Conservation (phyloP, 2,797 vertebrate species). For the Sebastes hopkinsi region DNA sequence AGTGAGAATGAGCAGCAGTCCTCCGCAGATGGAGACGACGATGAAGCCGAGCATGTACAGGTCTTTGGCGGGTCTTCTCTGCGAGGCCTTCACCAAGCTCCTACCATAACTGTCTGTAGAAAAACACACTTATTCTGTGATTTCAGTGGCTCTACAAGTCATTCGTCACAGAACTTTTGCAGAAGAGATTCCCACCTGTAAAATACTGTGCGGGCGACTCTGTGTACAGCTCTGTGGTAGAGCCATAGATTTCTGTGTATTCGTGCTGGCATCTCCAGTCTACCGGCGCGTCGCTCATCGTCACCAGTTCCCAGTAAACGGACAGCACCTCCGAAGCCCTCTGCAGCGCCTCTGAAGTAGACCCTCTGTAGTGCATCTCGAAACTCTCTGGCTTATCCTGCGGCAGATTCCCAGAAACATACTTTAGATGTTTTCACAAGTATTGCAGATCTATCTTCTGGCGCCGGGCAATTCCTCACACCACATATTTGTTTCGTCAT, state of each 20-base stretch:
- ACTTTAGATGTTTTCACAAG: neutral
- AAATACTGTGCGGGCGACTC: slow-evolving; percentile 45
- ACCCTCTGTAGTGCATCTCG: slow-evolving; percentile 71
- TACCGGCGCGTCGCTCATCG: slow-evolving; percentile 62
- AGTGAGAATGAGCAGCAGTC: slow-evolving; percentile 73
- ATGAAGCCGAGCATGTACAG: slow-evolving; percentile 81
- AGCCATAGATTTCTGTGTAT: slow-evolving; percentile 66
- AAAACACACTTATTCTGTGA: slow-evolving; percentile 31
- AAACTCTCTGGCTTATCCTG: slow-evolving; percentile 83
- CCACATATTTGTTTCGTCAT: neutral
- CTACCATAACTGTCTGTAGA: slow-evolving; percentile 68
- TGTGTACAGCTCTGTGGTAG: slow-evolving; percentile 55
- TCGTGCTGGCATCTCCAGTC: slow-evolving; percentile 83
- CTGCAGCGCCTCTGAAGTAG: slow-evolving; percentile 77
- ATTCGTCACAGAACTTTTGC: slow-evolving; percentile 11
- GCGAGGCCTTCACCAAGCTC: slow-evolving; percentile 61
- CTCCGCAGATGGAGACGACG: slow-evolving; percentile 74
- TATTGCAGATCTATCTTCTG: slow-evolving; percentile 10
- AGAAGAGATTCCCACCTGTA: slow-evolving; percentile 63
- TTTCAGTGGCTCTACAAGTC: slow-evolving; percentile 10
- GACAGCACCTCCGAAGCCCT: slow-evolving; percentile 76
- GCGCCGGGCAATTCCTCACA: neutral
- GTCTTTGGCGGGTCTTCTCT: slow-evolving; percentile 58
- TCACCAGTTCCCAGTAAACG: slow-evolving; percentile 81
- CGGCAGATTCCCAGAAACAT: slow-evolving; percentile 19